A percentile compares a stretch with the other conserved stretches of the same genome.
Conservation (phyloP, 2,113 vertebrate species). For the Pseudorhombus dupliciocellatus region DNA sequence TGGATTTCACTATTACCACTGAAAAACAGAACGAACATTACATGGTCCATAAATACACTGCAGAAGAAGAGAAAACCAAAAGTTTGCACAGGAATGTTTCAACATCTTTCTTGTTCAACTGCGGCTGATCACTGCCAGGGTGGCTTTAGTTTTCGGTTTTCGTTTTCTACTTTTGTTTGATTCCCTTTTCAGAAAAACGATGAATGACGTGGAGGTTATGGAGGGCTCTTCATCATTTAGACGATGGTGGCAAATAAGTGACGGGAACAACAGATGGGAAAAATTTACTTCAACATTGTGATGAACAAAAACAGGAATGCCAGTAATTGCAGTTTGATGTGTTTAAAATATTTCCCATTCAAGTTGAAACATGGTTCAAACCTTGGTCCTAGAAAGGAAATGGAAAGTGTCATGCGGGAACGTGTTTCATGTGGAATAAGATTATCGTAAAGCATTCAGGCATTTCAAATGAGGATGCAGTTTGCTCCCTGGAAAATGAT, state of each 20-base stretch:
- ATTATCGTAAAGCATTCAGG: constrained; percentile 17
- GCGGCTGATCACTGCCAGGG: constrained; percentile 9
- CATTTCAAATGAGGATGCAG: background rate
- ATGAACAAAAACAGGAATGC: constrained; percentile 24
- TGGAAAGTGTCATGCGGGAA: constrained; percentile 48
- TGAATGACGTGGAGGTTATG: constrained; percentile 18
- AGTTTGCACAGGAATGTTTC: constrained; percentile 60
- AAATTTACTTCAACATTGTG: constrained; percentile 9
- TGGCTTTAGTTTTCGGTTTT: constrained; percentile 27
- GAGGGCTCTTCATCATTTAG: constrained; percentile 64
- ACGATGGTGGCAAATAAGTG: constrained; percentile 40
- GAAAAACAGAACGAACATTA: constrained; percentile 61
- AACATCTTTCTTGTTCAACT: constrained; percentile 35
- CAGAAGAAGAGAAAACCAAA: constrained; percentile 27
- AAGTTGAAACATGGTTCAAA: constrained; percentile 14
- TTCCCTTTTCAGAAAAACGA: constrained; percentile 11
- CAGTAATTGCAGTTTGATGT: background rate
- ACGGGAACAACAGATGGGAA: constrained; percentile 24
- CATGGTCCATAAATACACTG: constrained; percentile 53
- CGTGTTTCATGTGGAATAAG: constrained; percentile 25
- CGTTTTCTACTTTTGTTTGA: background rate
- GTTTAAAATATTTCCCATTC: constrained; percentile 15
- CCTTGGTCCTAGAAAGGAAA: background rate
- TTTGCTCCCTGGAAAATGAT: background rate
- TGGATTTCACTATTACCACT: constrained; percentile 57